Evolutionary conservation across 2,888 invertebrate species (phyloP).

Genomic region (Tiliacea aurago): DNA sequence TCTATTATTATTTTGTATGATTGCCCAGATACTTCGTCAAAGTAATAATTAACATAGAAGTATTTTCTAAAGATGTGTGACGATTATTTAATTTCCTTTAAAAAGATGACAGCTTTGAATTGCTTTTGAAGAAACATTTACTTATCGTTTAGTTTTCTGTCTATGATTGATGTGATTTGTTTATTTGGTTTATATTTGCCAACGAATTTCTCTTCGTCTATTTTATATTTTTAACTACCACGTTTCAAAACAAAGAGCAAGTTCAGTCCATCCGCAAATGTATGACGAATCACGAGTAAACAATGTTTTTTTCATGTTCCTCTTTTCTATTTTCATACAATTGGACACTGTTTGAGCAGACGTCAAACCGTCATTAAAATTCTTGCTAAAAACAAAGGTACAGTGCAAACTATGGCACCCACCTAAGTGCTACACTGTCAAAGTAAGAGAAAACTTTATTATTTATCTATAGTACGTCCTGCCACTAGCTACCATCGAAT

Average conservation of each 20-base stretch:
- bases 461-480: slow-evolving; percentile 41
- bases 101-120: not conserved
- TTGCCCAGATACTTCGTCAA: not conserved
- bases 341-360: slow-evolving; percentile 14
- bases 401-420: not conserved
- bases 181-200: slow-evolving; percentile 32
- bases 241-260: slow-evolving; percentile 35
- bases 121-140: not conserved
- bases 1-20: not conserved
- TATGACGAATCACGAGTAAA: slow-evolving; percentile 35
- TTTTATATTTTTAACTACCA: slow-evolving; percentile 56
- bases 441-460: slow-evolving; percentile 11
- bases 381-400: slow-evolving; percentile 18
- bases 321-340: slow-evolving; percentile 42
- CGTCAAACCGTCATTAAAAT: slow-evolving; percentile 24
- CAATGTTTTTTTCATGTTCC: slow-evolving; percentile 23
- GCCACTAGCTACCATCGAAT: slow-evolving; percentile 39
- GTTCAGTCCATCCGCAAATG: slow-evolving; percentile 28
- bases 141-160: slow-evolving; percentile 16
- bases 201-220: slow-evolving; percentile 40
- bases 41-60: not conserved
- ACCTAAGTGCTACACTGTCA: not conserved
- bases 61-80: not conserved
- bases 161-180: slow-evolving; percentile 12
- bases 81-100: slow-evolving; percentile 2